A percentile compares a stretch with the other conserved stretches of the same genome.
phyloP scores from a whole-genome alignment of 2,797 vertebrate genomes.

The Muscicapa striata region DNA sequence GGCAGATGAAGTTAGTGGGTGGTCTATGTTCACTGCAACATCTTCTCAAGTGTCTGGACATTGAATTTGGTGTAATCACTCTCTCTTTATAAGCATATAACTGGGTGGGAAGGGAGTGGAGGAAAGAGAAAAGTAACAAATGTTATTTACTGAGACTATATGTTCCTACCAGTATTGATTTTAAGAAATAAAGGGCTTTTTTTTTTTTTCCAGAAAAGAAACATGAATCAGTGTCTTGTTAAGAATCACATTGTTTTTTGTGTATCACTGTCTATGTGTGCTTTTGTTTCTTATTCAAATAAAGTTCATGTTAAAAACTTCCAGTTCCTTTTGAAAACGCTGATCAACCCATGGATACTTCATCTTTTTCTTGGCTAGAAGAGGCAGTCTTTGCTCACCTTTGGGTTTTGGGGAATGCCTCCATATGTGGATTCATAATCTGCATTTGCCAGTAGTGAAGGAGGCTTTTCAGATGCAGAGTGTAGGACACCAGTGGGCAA shows the following conservation, averaged over 20 bases:
- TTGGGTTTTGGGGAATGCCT: conserved; percentile 25
- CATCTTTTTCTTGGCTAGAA: conserved; percentile 37
- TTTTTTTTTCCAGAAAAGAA: conserved; percentile 42
- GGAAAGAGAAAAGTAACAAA: conserved; percentile 52
- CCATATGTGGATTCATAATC: background rate
- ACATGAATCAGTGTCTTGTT: background rate
- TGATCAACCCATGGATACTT: conserved; percentile 6
- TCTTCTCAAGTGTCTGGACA: conserved; percentile 36
- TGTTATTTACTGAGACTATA: background rate
- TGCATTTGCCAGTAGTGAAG: background rate
- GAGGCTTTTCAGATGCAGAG: conserved; percentile 6
- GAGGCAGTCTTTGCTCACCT: conserved; percentile 29
- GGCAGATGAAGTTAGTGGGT: conserved; percentile 57
- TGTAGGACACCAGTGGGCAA: background rate
- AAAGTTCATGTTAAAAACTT: background rate
- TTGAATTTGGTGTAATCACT: conserved; percentile 26
- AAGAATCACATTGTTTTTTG: background rate
- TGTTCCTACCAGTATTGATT: conserved; percentile 4
- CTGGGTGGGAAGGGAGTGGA: background rate
- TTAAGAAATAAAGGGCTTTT: background rate
- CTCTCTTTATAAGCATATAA: conserved; percentile 5
- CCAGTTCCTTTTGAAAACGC: conserved; percentile 10
- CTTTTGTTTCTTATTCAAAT: background rate
- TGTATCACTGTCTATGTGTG: background rate
- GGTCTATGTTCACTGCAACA: conserved; percentile 57